These are phyloP conservation scores for Cuniculus paca DNA, from an alignment of 2,797 vertebrate species.

Conservation along the genomic window DNA sequence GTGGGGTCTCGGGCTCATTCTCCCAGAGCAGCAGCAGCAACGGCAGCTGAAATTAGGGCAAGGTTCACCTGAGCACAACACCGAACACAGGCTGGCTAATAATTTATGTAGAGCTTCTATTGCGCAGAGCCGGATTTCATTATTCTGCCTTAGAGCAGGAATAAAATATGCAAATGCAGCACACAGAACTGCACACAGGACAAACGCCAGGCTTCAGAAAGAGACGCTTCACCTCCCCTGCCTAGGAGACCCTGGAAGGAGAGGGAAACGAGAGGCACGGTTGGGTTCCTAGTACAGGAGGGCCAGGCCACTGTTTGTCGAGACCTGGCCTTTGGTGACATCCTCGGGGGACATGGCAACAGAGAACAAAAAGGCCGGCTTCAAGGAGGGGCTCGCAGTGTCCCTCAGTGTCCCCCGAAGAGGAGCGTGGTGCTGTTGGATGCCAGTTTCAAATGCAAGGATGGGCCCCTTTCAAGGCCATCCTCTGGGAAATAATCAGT, in stretches of 20 bases:
- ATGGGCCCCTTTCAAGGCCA: background rate
- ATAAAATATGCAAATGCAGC: background rate
- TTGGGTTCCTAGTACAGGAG: fast-evolving
- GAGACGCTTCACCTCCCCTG: background rate
- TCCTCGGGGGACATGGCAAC: fast-evolving
- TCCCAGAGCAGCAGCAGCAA: fast-evolving
- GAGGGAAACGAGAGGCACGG: fast-evolving
- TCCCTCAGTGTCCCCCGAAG: background rate
- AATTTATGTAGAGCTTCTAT: background rate
- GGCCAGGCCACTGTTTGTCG: fast-evolving
- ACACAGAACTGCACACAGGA: fast-evolving
- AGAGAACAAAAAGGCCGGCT: no score
- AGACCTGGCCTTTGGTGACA: background rate
- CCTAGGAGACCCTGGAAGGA: background rate
- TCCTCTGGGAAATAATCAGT: background rate
- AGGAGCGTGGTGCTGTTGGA: background rate
- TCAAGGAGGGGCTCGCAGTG: background rate
- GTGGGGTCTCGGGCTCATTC: fast-evolving
- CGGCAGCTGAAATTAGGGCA: background rate
- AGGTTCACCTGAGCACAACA: background rate
- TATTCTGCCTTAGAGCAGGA: conserved; percentile 41
- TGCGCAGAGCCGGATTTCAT: background rate
- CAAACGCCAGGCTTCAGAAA: background rate
- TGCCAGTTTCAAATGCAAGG: background rate
- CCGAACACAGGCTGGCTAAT: background rate